These are phyloP conservation scores for Sinocyclocheilus rhinocerous DNA, from an alignment of 2,113 vertebrate genomes.

Conservation along the genomic window DNA sequence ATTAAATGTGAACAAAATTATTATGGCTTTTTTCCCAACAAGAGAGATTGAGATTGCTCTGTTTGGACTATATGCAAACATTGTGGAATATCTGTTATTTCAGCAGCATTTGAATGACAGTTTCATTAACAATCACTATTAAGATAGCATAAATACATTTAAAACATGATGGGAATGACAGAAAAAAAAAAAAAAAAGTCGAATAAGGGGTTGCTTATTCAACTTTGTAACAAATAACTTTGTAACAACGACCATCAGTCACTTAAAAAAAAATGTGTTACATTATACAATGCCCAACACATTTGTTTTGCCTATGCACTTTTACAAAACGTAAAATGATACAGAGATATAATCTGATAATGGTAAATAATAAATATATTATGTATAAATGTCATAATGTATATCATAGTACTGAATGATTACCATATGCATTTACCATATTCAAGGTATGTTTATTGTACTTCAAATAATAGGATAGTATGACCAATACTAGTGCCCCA, in stretches of 20 bases:
- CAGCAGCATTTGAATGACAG: not conserved
- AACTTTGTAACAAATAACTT: too few species aligned
- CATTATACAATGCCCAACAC: not conserved
- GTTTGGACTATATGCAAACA: not conserved
- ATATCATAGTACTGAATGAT: not conserved
- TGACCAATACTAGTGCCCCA: not conserved
- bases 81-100: not conserved
- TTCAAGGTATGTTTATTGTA: not conserved
- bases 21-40: not conserved
- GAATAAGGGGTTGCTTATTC: not conserved
- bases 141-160: not conserved
- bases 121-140: not conserved
- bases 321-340: not conserved
- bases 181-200: fast-evolving
- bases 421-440: not conserved
- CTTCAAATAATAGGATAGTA: not conserved
- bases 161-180: not conserved
- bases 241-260: not conserved
- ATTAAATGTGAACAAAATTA: not conserved
- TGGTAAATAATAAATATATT: not conserved
- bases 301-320: not conserved
- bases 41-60: not conserved
- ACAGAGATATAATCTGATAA: not conserved
- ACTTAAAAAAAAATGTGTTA: not conserved
- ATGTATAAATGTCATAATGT: too few species aligned